Conservation (phyloP, 2,797 vertebrate genomes). For the Cygnus olor region DNA sequence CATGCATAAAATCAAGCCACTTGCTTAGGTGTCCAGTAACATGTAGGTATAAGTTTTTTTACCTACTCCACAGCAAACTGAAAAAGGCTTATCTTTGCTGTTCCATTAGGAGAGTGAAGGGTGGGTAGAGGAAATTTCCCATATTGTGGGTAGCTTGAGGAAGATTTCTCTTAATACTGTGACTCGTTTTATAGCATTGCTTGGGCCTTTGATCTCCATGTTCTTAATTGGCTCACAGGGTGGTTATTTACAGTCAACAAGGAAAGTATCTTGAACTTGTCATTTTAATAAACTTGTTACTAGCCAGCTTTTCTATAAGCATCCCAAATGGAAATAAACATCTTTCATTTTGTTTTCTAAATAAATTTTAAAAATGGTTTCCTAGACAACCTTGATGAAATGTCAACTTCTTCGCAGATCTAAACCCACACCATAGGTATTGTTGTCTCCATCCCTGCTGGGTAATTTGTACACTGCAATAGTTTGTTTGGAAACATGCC, state of each 20-base stretch:
- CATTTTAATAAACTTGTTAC: constrained; percentile 49
- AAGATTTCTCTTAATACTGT: neutral
- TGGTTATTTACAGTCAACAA: constrained; percentile 37
- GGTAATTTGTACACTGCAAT: constrained; percentile 72
- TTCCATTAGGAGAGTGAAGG: neutral
- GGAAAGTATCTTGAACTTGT: constrained; percentile 53
- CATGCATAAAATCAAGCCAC: neutral
- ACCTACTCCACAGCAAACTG: neutral
- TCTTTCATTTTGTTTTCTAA: constrained; percentile 69
- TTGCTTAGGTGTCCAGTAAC: neutral
- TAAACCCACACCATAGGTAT: constrained; percentile 61
- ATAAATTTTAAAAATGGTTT: constrained; percentile 64
- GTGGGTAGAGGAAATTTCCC: neutral
- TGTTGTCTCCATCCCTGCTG: constrained; percentile 72
- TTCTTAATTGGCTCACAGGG: constrained; percentile 11
- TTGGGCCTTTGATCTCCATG: neutral
- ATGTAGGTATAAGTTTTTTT: neutral
- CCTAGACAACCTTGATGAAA: constrained; percentile 76
- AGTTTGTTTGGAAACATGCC: constrained; percentile 78
- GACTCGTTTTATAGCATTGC: neutral
- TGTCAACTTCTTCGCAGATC: constrained; percentile 57
- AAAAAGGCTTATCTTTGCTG: neutral
- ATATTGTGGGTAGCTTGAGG: neutral
- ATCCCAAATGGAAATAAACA: constrained; percentile 57
- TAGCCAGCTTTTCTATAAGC: constrained; percentile 36